Evolutionary conservation across 2,113 vertebrate species (phyloP).

Genomic region (Mesitornis unicolor): DNA sequence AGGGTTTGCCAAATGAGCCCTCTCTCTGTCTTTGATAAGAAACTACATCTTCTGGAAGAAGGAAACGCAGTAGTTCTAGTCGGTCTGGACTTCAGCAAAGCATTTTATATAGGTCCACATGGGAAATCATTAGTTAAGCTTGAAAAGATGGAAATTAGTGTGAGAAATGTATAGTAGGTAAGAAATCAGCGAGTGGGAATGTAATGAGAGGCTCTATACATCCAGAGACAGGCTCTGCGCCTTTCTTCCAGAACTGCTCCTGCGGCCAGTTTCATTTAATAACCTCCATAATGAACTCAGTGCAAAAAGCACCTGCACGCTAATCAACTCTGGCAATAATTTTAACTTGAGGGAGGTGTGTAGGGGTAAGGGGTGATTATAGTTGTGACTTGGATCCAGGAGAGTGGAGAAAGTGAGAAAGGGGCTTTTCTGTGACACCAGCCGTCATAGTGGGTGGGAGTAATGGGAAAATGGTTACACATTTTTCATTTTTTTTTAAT

Average conservation of each 20-base stretch:
- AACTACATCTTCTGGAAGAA: not conserved
- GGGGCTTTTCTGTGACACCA: rapidly evolving
- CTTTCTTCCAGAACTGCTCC: not conserved
- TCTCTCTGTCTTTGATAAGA: not conserved
- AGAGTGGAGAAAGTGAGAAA: not conserved
- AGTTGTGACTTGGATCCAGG: not conserved
- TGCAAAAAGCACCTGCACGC: not conserved
- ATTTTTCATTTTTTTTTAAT: not conserved
- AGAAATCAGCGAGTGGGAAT: not conserved
- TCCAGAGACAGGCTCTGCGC: not conserved
- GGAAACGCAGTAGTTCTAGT: not conserved
- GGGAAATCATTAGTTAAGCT: not conserved
- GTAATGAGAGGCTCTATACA: not conserved
- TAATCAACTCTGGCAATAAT: not conserved
- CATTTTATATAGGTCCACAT: not conserved
- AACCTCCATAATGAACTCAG: not conserved
- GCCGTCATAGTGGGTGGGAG: not conserved
- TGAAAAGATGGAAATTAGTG: conserved; percentile 1
- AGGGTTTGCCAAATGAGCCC: not conserved
- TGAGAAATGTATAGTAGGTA: not conserved
- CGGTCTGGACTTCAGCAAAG: not conserved
- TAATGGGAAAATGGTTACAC: not conserved
- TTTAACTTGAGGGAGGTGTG: not conserved
- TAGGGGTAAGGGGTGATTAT: not conserved
- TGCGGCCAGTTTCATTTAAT: not conserved